A percentile compares a stretch with the other conserved stretches of the same genome.
phyloP scores from a whole-genome alignment of 2,797 vertebrate species.

The Microctenopoma steveboyesi region DNA sequence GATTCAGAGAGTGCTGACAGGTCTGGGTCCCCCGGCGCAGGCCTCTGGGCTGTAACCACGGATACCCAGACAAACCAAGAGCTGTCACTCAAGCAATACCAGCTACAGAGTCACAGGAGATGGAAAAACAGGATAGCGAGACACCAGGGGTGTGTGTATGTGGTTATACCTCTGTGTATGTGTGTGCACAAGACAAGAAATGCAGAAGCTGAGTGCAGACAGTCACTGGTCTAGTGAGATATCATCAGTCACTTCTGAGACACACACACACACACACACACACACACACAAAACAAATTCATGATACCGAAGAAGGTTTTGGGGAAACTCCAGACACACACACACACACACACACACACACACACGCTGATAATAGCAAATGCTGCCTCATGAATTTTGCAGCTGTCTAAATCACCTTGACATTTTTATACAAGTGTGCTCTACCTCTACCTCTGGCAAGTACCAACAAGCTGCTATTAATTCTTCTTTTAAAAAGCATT shows the following conservation, averaged over 20 bases:
- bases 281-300: slow-evolving; percentile 12
- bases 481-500: slow-evolving; percentile 6
- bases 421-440: slow-evolving; percentile 53
- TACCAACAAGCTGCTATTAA: slow-evolving; percentile 14
- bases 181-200: slow-evolving; percentile 37
- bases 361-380: slow-evolving; percentile 55
- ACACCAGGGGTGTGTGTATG: slow-evolving; percentile 38
- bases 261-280: slow-evolving; percentile 31
- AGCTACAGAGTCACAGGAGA: slow-evolving; percentile 69
- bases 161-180: slow-evolving; percentile 19
- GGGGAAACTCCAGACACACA: slow-evolving; percentile 45
- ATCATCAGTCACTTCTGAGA: slow-evolving; percentile 55
- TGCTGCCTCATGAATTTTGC: slow-evolving; percentile 64
- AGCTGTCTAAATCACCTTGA: slow-evolving; percentile 69
- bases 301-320: slow-evolving; percentile 30
- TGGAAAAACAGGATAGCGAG: slow-evolving; percentile 60
- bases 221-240: slow-evolving; percentile 53
- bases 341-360: slow-evolving; percentile 41
- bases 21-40: slow-evolving; percentile 66
- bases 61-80: slow-evolving; percentile 77
- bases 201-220: slow-evolving; percentile 40
- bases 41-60: slow-evolving; percentile 77
- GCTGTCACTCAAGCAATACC: slow-evolving; percentile 73
- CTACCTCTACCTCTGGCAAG: slow-evolving; percentile 39
- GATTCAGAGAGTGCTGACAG: slow-evolving; percentile 75